Evolutionary conservation across 2,888 invertebrate species (phyloP).

Genomic region (Stenoptilia bipunctidactyla): DNA sequence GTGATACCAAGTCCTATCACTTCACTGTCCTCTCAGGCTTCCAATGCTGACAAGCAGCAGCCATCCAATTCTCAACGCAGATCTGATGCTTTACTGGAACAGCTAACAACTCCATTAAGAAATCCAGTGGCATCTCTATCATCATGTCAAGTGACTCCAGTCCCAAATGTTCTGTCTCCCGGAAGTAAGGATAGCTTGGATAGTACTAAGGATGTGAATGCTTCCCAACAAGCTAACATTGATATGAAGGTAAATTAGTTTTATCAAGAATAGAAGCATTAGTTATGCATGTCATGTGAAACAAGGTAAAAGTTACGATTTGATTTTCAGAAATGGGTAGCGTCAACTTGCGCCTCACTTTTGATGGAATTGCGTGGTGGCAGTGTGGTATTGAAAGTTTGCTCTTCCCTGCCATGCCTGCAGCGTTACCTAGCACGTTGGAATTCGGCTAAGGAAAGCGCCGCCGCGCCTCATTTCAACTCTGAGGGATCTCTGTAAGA

Average conservation of each 20-base stretch:
- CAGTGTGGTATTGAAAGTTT: constrained; percentile 84
- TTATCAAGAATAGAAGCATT: no score
- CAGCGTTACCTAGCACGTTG: constrained; percentile 66
- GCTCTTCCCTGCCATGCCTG: constrained; percentile 79
- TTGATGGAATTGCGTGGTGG: constrained; percentile 88
- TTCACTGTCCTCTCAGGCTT: constrained; percentile 46
- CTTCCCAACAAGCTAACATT: constrained; percentile 36
- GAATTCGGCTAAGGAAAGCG: constrained; percentile 74
- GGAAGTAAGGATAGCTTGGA: constrained; percentile 52
- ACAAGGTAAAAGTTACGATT: no score
- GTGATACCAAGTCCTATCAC: constrained; percentile 53
- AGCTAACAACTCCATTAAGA: constrained; percentile 50
- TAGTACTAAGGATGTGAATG: constrained; percentile 38
- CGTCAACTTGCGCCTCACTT: constrained; percentile 81
- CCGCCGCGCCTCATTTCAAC: constrained; percentile 80
- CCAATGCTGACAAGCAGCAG: constrained; percentile 44
- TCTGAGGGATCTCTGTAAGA: constrained; percentile 73
- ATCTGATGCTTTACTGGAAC: constrained; percentile 56
- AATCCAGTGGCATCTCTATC: constrained; percentile 37
- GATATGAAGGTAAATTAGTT: constrained; percentile 58
- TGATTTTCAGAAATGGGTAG: constrained; percentile 82
- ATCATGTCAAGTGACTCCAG: constrained; percentile 27
- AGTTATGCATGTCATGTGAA: no score
- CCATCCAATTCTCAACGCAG: constrained; percentile 51
- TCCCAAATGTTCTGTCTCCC: constrained; percentile 32